These are phyloP conservation scores for Stenoptilia bipunctidactyla DNA, from an alignment of 2,888 invertebrate genomes.

Conservation along the genomic window DNA sequence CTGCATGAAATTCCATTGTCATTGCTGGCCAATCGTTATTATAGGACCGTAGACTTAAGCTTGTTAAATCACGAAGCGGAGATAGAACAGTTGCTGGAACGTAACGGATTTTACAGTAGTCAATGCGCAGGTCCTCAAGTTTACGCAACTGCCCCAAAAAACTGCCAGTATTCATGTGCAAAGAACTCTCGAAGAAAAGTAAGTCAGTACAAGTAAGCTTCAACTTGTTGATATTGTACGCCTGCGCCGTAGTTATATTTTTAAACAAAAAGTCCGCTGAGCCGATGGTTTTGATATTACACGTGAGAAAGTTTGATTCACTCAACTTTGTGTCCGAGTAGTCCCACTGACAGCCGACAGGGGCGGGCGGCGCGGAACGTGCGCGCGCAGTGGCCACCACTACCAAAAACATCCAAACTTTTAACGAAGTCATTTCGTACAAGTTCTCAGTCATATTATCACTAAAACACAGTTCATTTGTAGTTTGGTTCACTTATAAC, in stretches of 20 bases:
- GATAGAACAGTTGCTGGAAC: conserved; percentile 79
- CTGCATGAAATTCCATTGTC: conserved; percentile 82
- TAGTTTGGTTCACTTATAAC: conserved; percentile 45
- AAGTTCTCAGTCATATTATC: conserved; percentile 55
- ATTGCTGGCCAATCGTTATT: conserved; percentile 85
- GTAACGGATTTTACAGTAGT: conserved; percentile 83
- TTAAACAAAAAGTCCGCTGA: conserved; percentile 77
- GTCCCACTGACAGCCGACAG: conserved; percentile 82
- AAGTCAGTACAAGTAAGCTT: conserved; percentile 80
- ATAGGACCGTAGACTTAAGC: conserved; percentile 78
- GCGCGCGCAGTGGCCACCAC: conserved; percentile 64
- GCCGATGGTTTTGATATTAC: conserved; percentile 80
- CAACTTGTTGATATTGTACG: conserved; percentile 78
- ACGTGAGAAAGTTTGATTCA: conserved; percentile 74
- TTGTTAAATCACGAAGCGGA: conserved; percentile 76
- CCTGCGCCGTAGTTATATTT: conserved; percentile 79
- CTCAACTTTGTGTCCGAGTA: conserved; percentile 68
- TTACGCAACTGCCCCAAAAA: conserved; percentile 76
- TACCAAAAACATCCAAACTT: conserved; percentile 66
- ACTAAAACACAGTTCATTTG: conserved; percentile 58
- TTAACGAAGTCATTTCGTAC: conserved; percentile 62
- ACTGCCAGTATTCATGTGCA: conserved; percentile 73
- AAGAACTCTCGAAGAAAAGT: conserved; percentile 79
- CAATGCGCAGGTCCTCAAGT: conserved; percentile 80
- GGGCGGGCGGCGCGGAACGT: conserved; percentile 71